Evolutionary conservation across 2,888 invertebrate genomes (phyloP).

Genomic region (Mechanitis mazaeus): DNA sequence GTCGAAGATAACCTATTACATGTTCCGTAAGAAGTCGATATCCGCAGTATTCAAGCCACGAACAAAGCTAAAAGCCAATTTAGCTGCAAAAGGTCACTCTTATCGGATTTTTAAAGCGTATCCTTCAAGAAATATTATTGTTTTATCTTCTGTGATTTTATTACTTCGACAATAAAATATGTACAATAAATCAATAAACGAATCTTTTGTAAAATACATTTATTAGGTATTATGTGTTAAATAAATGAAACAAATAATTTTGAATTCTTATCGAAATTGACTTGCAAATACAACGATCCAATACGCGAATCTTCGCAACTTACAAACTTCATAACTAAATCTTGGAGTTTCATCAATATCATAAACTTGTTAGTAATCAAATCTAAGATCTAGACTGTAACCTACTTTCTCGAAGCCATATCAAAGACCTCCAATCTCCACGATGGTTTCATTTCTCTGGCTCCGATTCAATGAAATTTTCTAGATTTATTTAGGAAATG

Average conservation of each 20-base stretch:
- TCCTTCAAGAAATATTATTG: background rate
- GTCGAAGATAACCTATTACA: constrained; percentile 5
- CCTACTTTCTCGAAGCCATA: constrained; percentile 23
- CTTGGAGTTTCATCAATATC: constrained; percentile 8
- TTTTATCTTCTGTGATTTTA: background rate
- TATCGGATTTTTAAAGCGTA: constrained; percentile 20
- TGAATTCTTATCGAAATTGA: background rate
- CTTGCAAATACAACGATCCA: background rate
- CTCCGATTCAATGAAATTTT: constrained; percentile 25
- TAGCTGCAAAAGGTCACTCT: constrained; percentile 23
- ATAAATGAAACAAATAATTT: background rate
- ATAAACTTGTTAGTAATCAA: constrained; percentile 21
- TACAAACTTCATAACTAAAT: constrained; percentile 6
- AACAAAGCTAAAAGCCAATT: constrained; percentile 23
- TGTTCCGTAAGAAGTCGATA: constrained; percentile 7
- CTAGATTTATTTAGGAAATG: constrained; percentile 22
- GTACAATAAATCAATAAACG: too few species aligned
- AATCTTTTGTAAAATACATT: too few species aligned
- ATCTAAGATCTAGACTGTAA: constrained; percentile 16
- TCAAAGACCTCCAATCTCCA: constrained; percentile 21
- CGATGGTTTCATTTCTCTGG: constrained; percentile 24
- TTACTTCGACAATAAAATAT: background rate
- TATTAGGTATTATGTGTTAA: too few species aligned
- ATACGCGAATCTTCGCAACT: background rate
- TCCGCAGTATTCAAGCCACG: constrained; percentile 20